A percentile compares a stretch with the other conserved stretches of the same genome.
Evolutionary conservation across 2,797 vertebrate genomes (phyloP).

Genomic region (Paguma larvata): DNA sequence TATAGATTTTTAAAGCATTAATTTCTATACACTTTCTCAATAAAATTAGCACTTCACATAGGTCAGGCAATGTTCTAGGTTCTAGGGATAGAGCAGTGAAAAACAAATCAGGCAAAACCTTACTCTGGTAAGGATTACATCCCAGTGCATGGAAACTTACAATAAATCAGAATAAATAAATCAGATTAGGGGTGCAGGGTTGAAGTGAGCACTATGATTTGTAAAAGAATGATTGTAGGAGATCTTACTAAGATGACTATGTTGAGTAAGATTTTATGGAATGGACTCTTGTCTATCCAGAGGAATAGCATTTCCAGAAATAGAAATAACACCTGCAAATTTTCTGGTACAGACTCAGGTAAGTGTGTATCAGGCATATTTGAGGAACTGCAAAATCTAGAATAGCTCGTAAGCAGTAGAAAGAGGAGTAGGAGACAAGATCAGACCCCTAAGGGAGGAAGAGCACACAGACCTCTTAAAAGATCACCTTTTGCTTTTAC

Average conservation of each 20-base stretch:
- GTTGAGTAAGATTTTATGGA: neutral
- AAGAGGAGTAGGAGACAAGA: neutral
- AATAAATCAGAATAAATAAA: neutral
- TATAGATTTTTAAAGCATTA: neutral
- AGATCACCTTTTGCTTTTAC: neutral
- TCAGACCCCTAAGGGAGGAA: neutral
- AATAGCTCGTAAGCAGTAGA: neutral
- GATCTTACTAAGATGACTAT: neutral
- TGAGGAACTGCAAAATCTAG: neutral
- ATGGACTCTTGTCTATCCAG: neutral
- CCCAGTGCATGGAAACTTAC: neutral
- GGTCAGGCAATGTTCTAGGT: neutral
- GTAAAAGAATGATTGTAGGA: neutral
- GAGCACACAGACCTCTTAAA: neutral
- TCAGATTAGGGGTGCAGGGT: fast-evolving
- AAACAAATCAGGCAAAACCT: neutral
- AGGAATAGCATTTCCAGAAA: neutral
- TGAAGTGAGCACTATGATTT: neutral
- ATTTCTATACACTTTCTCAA: neutral
- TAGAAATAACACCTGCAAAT: neutral
- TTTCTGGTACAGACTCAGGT: neutral
- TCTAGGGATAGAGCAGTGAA: neutral
- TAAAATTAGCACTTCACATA: neutral
- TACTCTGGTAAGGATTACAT: neutral
- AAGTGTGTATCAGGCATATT: neutral